Evolutionary conservation across 2,888 invertebrate genomes (phyloP).

Genomic region (Nezara viridula): DNA sequence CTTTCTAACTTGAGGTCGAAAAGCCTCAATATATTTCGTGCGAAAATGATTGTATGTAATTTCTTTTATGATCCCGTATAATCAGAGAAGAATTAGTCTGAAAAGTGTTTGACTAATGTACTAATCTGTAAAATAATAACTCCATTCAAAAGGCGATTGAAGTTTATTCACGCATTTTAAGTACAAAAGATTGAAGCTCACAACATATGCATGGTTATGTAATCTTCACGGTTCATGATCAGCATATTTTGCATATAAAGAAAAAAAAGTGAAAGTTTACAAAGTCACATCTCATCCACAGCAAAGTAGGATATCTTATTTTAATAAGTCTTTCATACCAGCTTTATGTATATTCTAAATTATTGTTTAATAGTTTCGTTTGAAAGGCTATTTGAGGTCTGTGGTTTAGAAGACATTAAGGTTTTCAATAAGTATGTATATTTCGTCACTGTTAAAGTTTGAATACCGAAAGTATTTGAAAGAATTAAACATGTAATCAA

Average conservation of each 20-base stretch:
- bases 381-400: not conserved
- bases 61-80: too few relatives aligned
- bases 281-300: not conserved
- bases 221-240: not conserved
- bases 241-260: not conserved
- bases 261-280: conserved; percentile 3
- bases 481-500: too few relatives aligned
- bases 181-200: not conserved
- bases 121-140: not conserved
- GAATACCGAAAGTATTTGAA: not conserved
- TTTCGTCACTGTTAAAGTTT: not conserved
- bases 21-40: too few relatives aligned
- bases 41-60: too few relatives aligned
- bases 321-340: not conserved
- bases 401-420: not conserved
- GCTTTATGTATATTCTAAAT: not conserved
- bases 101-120: too few relatives aligned
- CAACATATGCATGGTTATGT: not conserved
- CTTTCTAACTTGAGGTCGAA: too few relatives aligned
- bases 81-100: too few relatives aligned
- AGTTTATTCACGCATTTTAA: not conserved
- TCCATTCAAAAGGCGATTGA: not conserved
- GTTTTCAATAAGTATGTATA: not conserved
- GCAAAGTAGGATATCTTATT: not conserved
- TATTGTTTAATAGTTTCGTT: not conserved